Conservation (phyloP, 1,140 invertebrate species). For the Brachystomella parvula region DNA sequence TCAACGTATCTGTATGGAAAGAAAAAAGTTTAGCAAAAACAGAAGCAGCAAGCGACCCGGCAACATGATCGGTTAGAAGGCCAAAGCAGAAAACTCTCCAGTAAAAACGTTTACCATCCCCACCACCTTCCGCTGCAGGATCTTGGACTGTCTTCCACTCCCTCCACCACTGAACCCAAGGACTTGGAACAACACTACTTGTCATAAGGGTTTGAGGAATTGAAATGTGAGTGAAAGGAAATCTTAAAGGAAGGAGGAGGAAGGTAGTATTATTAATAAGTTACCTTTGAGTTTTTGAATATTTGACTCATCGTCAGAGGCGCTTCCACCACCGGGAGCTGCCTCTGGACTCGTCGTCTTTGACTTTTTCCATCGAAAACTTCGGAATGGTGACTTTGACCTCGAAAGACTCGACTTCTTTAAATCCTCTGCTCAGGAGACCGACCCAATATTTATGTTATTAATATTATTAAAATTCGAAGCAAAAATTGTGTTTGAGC, state of each 20-base stretch:
- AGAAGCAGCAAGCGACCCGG: not conserved
- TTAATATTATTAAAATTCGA: no score
- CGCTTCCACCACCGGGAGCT: slow-evolving; percentile 50
- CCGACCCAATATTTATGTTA: not conserved
- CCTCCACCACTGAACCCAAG: not conserved
- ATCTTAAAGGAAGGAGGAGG: not conserved
- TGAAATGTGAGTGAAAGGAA: slow-evolving; percentile 1
- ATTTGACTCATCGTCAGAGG: slow-evolving; percentile 69
- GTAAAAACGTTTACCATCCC: not conserved
- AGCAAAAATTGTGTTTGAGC: no score
- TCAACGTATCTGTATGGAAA: not conserved
- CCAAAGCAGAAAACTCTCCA: no score
- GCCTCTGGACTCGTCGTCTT: slow-evolving; percentile 40
- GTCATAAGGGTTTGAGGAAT: no score
- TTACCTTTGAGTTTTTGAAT: slow-evolving; percentile 48
- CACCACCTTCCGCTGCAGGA: not conserved
- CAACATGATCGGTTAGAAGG: not conserved
- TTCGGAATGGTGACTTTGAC: slow-evolving; percentile 83
- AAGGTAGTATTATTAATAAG: not conserved
- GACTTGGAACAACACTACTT: not conserved
- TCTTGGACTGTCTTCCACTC: not conserved
- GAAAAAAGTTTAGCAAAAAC: not conserved
- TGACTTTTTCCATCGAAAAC: slow-evolving; percentile 78
- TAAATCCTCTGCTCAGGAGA: slow-evolving; percentile 12
- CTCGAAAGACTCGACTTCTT: slow-evolving; percentile 61